phyloP scores from a whole-genome alignment of 1,140 invertebrate species.

The Lucilia cuprina region DNA sequence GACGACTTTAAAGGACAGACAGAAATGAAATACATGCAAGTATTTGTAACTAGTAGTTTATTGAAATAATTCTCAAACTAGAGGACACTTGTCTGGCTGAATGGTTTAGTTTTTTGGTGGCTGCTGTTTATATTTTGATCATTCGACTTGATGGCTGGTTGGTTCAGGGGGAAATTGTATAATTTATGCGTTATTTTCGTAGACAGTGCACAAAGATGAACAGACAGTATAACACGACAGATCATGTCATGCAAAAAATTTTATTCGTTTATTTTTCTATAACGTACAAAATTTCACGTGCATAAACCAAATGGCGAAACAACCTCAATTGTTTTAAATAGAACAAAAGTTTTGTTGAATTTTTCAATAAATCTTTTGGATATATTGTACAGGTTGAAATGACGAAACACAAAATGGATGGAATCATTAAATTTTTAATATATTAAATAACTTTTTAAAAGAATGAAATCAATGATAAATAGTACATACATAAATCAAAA shows the following conservation, averaged over 20 bases:
- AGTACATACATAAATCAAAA: no score
- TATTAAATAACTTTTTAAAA: no score
- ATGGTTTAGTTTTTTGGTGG: not conserved
- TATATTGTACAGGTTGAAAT: no score
- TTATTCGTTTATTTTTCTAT: not conserved
- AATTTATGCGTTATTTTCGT: not conserved
- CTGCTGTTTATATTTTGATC: not conserved
- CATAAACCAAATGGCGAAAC: not conserved
- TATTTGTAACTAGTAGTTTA: no score
- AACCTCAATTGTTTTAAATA: not conserved
- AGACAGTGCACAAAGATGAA: not conserved
- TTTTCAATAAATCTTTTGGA: no score
- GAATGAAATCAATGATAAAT: no score
- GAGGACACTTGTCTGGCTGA: not conserved
- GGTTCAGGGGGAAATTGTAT: not conserved
- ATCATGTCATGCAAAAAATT: not conserved
- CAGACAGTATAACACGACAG: not conserved
- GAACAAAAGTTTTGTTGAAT: no score
- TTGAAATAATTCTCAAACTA: no score
- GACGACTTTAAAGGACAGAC: no score
- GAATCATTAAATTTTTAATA: no score
- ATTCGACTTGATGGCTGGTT: not conserved
- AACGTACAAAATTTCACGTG: not conserved
- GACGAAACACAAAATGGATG: no score
- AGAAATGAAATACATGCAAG: no score